Evolutionary conservation across 2,113 vertebrate species (phyloP).

Genomic region (Dasypus novemcinctus): DNA sequence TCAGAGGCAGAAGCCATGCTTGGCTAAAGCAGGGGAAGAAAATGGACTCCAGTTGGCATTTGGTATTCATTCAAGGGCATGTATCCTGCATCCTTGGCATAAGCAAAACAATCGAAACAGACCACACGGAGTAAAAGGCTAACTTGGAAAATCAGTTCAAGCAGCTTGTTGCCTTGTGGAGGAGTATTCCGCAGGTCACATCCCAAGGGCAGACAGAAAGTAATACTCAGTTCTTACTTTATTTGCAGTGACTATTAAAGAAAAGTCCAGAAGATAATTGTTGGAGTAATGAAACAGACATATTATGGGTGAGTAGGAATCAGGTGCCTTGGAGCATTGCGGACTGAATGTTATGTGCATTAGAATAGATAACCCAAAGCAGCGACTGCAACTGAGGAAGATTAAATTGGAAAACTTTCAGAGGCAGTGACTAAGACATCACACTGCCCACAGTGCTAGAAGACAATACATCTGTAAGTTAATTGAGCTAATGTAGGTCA

Average conservation of each 20-base stretch:
- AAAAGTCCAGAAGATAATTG: background rate
- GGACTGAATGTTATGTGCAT: background rate
- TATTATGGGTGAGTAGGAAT: background rate
- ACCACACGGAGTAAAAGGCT: background rate
- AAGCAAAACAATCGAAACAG: conserved; percentile 3
- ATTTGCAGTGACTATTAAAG: background rate
- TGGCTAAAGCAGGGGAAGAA: background rate
- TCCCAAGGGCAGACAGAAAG: background rate
- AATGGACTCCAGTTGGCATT: background rate
- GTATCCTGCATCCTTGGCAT: background rate
- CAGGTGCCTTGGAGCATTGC: background rate
- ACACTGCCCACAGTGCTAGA: background rate
- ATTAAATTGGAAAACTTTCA: conserved; percentile 35
- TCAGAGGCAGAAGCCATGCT: background rate
- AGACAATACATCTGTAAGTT: conserved; percentile 9
- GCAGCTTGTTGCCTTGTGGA: background rate
- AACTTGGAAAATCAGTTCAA: conserved; percentile 1
- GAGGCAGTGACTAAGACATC: background rate
- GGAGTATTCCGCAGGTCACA: background rate
- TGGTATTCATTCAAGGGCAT: background rate
- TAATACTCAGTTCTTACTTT: background rate
- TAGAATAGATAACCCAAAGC: conserved; percentile 35
- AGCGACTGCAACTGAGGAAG: background rate
- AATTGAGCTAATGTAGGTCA: conserved; percentile 32
- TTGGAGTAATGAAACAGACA: background rate